Conservation (phyloP, 2,797 vertebrate genomes). For the Toxotes lorentzi region DNA sequence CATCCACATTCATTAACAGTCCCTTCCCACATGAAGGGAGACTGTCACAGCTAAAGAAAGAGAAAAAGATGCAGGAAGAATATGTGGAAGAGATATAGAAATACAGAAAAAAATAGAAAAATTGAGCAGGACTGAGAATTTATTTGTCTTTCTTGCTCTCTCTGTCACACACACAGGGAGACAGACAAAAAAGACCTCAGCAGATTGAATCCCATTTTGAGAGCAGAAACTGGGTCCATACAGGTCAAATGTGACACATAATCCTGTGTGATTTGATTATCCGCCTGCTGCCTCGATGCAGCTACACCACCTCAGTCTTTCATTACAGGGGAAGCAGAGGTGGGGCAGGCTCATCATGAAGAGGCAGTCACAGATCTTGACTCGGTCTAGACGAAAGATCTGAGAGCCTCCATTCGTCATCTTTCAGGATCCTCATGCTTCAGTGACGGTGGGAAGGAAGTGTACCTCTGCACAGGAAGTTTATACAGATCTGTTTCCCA, state of each 20-base stretch:
- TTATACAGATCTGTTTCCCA: slow-evolving; percentile 62
- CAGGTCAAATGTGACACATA: slow-evolving; percentile 67
- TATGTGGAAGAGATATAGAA: slow-evolving; percentile 44
- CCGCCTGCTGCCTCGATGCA: slow-evolving; percentile 49
- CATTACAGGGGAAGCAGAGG: slow-evolving; percentile 55
- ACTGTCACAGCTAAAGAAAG: slow-evolving; percentile 48
- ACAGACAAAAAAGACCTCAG: slow-evolving; percentile 18
- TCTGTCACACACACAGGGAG: slow-evolving; percentile 22
- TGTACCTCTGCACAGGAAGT: slow-evolving; percentile 67
- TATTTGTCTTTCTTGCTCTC: slow-evolving; percentile 9
- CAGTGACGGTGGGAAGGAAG: slow-evolving; percentile 66
- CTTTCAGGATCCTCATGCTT: slow-evolving; percentile 65
- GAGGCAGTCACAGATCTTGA: slow-evolving; percentile 65
- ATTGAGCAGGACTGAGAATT: slow-evolving; percentile 29
- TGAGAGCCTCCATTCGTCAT: slow-evolving; percentile 65
- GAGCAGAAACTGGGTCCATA: slow-evolving; percentile 37
- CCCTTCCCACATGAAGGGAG: slow-evolving; percentile 65
- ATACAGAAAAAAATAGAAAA: slow-evolving; percentile 1
- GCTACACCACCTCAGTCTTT: slow-evolving; percentile 52
- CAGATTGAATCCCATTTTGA: slow-evolving; percentile 40
- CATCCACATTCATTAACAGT: slow-evolving; percentile 71
- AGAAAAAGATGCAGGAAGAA: slow-evolving; percentile 50
- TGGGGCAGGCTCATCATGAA: slow-evolving; percentile 53
- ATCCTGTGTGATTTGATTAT: slow-evolving; percentile 75
- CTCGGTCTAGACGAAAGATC: slow-evolving; percentile 60